Evolutionary conservation across 2,888 invertebrate genomes (phyloP), one percentile per base, ranked within the genome.

Genomic region (Hypolimnas misippus): DNA sequence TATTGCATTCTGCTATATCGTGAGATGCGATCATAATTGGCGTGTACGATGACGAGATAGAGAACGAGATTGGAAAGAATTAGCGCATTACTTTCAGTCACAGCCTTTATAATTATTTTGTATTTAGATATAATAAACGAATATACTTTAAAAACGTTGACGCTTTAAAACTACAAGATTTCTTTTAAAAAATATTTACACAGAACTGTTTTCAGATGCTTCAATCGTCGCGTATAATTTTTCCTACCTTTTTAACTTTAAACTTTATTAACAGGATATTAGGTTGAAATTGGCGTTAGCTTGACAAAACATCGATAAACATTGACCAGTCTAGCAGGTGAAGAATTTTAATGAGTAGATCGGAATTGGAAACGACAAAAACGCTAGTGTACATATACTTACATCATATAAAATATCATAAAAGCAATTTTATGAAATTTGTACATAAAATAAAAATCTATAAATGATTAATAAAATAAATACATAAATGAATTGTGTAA

Each of bases 1-100:
- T 60, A 66, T 35, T 57, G 51, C 66, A 57, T 66, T 61, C 42
- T 57, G 46, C 25, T 29, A 54, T 63, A 29, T 57, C 64, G 62
- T 50, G 57, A 57, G 56, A 50, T 46, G 25, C 42, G 38, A 56
- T 57, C 33, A 31, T 40, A 40, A 46, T 44, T 42, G 21, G n/a
- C 16, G 59, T 21, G 14, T 38, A 33, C n/a, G 31, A 40, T n/a
- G 16, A 14, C 35, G 19, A n/a, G n/a, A 52, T 29, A 19, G n/a
- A 5, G n/a, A 40, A 4, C 10, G 44, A 52, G 46, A 56, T 35
- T 46, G 46, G 38, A 46, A 54, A 25, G 53, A 46, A 46, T 16
- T 57, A 42, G 42, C 31, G 14, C 52, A 16, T 33, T 21, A 33
- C 19, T 46, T 46, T 25, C 2, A 44, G 19, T 12, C 29, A 38